A percentile compares a stretch with the other conserved stretches of the same genome.
Evolutionary conservation across 2,113 vertebrate genomes (phyloP).

Genomic region (Tichodroma muraria): DNA sequence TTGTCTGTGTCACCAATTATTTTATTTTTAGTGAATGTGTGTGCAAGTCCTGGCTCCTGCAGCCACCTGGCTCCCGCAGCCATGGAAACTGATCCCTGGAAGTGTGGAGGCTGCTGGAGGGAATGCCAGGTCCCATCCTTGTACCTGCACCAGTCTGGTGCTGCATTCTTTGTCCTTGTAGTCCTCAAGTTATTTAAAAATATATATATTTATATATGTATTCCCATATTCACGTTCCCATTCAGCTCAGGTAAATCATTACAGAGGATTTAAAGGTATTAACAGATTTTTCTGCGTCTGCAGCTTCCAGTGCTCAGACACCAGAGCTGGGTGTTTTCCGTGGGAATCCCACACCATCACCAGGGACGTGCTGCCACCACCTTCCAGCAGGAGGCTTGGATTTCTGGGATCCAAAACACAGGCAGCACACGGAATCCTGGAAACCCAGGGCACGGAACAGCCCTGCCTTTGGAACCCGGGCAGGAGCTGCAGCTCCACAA

Average conservation of each 20-base stretch:
- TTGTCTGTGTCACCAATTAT: not conserved
- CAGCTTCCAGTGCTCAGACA: not conserved
- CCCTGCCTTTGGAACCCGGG: not conserved
- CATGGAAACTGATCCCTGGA: not conserved
- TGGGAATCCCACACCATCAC: not conserved
- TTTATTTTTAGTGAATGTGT: not conserved
- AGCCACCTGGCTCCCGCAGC: too few relatives aligned
- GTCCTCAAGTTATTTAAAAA: not conserved
- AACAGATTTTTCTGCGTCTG: not conserved
- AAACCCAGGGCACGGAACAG: not conserved
- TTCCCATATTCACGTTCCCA: not conserved
- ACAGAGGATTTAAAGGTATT: not conserved
- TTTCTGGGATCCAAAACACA: not conserved
- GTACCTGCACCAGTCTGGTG: not conserved
- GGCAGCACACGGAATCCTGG: not conserved
- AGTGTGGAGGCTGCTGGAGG: not conserved
- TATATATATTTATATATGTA: rapidly evolving
- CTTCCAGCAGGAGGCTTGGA: not conserved
- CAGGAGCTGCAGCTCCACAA: not conserved
- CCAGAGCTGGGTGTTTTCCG: not conserved
- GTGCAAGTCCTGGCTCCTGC: constrained; percentile 35
- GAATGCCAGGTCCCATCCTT: not conserved
- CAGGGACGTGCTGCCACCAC: rapidly evolving
- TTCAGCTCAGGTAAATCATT: not conserved
- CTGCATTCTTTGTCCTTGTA: not conserved